phyloP scores from a whole-genome alignment of 2,797 vertebrate genomes.

The Sebastolobus alascanus region DNA sequence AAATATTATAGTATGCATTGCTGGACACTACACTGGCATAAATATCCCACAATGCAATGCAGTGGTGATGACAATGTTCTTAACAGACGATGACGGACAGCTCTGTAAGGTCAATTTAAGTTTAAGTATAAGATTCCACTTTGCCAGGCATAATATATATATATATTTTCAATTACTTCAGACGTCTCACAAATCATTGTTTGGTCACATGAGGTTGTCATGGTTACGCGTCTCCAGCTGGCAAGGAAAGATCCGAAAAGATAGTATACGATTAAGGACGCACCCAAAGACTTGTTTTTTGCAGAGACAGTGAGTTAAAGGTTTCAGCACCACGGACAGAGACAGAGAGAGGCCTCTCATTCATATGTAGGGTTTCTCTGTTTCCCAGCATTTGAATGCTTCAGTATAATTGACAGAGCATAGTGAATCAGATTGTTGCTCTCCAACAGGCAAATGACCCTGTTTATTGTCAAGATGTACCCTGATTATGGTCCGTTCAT shows the following conservation, averaged over 20 bases:
- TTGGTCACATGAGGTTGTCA: neutral
- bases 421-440: neutral
- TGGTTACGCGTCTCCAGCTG: too few relatives aligned
- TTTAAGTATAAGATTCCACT: neutral
- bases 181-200: neutral
- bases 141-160: neutral
- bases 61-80: too few relatives aligned
- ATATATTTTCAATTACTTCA: too few relatives aligned
- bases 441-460: neutral
- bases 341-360: neutral
- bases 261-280: neutral
- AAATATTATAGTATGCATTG: too few relatives aligned
- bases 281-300: neutral
- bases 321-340: slow-evolving; percentile 33
- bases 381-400: neutral
- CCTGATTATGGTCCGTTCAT: neutral
- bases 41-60: too few relatives aligned
- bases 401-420: slow-evolving; percentile 6
- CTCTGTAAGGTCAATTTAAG: neutral
- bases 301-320: neutral
- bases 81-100: neutral
- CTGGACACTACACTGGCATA: too few relatives aligned
- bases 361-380: neutral
- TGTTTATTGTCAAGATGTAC: slow-evolving; percentile 1
- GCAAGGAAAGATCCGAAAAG: too few relatives aligned